Evolutionary conservation across 2,888 invertebrate genomes (phyloP), one percentile per base, ranked within the genome.

Genomic region (Conus canariensis): DNA sequence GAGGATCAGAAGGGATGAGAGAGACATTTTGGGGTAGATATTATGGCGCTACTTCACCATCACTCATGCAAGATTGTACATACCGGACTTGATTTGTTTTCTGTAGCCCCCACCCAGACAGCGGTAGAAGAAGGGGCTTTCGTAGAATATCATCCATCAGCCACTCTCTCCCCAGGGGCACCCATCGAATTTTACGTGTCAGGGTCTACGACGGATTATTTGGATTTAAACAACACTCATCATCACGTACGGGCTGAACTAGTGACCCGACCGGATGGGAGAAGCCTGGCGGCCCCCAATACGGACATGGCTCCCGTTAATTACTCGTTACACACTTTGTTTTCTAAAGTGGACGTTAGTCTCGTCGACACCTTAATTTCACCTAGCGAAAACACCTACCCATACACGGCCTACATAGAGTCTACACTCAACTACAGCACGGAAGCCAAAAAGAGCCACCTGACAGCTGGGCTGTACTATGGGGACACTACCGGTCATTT

Each of bases 41-140:
- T 58, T 5, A 85, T 82, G 82, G 59, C 30, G 25, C 67, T 88
- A 1, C 56, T 90, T 16, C 90, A 87, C 22, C 88, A 59, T 58
- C 30, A 64, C 10, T 90, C 87, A 0, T 67, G 80, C n/a, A 87
- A 90, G 30, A 85, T 89, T 87, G 25, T 67, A 14, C 45, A 67
- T n/a, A n/a, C 56, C 10, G 56, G 82, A 45, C 82, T 82, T 82
- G 82, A 82, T 19, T 56, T 82, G 56, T 56, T 82, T 58, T 14
- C 16, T 82, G 82, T 82, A 19, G 56, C 82, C 12, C 82, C 56
- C 9, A 82, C 56, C 5, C 82, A 82, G 16, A 82, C 82, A 19
- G 82, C 82, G 12, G 82, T 82, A 82, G 82, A 82, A 82, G 82
- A 82, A 19, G 82, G 82, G 12, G 82, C 22, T 19, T 82, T 82